phyloP scores from a whole-genome alignment of 2,888 invertebrate genomes.

The Tenthredo livida region DNA sequence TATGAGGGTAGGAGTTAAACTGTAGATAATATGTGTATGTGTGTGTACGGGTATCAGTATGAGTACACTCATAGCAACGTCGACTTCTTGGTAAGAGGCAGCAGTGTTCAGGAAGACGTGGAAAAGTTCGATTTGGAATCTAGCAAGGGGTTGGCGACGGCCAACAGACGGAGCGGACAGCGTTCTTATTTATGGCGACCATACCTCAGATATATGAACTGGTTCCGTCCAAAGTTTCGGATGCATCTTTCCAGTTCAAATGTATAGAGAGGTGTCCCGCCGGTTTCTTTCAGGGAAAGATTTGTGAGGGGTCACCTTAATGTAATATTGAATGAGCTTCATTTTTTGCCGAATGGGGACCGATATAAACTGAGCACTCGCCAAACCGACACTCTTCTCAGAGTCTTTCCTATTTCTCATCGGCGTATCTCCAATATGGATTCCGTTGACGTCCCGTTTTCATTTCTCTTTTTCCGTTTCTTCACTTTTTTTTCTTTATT shows the following conservation, averaged over 20 bases:
- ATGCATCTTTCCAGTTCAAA: conserved; percentile 76
- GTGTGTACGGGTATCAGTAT: not conserved
- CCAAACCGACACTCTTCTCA: conserved; percentile 45
- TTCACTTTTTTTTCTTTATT: not conserved
- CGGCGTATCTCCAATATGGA: conserved; percentile 36
- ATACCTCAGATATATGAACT: conserved; percentile 78
- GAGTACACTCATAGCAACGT: conserved; percentile 10
- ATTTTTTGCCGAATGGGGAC: conserved; percentile 60
- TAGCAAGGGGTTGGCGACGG: conserved; percentile 69
- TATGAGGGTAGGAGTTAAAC: not conserved
- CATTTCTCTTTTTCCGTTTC: conserved; percentile 1
- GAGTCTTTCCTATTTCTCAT: conserved; percentile 39
- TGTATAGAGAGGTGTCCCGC: conserved; percentile 73
- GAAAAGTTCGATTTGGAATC: conserved; percentile 58
- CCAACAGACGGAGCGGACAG: conserved; percentile 76
- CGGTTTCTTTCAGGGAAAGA: conserved; percentile 71
- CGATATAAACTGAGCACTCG: conserved; percentile 55
- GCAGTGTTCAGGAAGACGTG: conserved; percentile 37
- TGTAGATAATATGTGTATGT: not conserved
- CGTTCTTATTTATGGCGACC: conserved; percentile 78
- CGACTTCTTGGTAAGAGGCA: conserved; percentile 33
- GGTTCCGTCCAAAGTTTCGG: conserved; percentile 78
- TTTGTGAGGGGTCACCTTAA: conserved; percentile 74
- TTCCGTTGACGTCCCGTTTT: conserved; percentile 28
- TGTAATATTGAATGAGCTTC: conserved; percentile 72